Conservation (phyloP, 92 coral and sea anemone species). For the Porites cylindrica region DNA sequence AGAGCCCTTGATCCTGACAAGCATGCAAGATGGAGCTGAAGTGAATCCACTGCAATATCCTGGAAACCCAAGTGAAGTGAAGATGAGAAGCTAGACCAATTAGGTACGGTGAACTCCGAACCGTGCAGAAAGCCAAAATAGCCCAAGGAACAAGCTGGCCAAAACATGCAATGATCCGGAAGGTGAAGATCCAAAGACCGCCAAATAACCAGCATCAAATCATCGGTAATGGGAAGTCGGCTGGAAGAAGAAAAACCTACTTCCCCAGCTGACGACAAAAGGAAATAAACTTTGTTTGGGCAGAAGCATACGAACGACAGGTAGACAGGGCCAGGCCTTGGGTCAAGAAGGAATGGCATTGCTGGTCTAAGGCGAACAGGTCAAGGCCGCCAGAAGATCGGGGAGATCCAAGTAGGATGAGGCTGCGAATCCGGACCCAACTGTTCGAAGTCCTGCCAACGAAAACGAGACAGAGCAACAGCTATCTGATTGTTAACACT, state of each 20-base stretch:
- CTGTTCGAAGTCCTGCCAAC: slow-evolving; percentile 8
- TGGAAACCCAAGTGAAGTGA: background rate
- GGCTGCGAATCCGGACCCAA: background rate
- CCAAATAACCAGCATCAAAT: background rate
- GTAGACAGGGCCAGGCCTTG: slow-evolving; percentile 20
- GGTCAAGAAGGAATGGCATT: slow-evolving; percentile 1
- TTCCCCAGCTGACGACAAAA: background rate
- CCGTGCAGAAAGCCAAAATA: too few relatives aligned
- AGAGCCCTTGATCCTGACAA: background rate
- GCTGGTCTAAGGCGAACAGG: background rate
- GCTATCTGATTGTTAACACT: slow-evolving; percentile 22
- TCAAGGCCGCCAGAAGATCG: background rate
- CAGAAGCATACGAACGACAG: slow-evolving; percentile 18
- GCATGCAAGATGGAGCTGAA: background rate
- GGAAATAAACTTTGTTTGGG: background rate
- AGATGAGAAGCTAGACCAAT: background rate
- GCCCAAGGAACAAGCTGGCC: too few relatives aligned
- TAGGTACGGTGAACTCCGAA: background rate
- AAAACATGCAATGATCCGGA: background rate
- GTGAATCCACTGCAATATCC: background rate
- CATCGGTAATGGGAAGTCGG: slow-evolving; percentile 30
- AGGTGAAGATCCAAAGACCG: background rate
- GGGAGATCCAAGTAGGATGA: background rate
- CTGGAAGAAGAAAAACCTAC: background rate
- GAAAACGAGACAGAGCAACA: slow-evolving; percentile 22